A percentile compares a stretch with the other conserved stretches of the same genome.
These are phyloP conservation scores for Nomada fabriciana DNA, from an alignment of 2,888 invertebrate species.

Conservation along the genomic window DNA sequence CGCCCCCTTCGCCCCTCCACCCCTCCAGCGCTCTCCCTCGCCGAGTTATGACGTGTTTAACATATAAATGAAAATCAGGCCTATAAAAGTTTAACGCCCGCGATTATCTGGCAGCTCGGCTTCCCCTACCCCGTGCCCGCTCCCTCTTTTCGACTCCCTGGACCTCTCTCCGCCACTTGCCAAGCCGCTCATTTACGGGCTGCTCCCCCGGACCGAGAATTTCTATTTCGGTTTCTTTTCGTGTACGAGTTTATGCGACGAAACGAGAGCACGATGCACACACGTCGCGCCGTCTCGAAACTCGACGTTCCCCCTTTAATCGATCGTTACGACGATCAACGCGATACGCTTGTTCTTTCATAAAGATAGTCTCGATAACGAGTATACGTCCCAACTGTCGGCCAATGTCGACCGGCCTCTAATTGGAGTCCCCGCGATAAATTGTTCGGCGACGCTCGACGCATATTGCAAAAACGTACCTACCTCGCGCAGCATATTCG, in stretches of 20 bases:
- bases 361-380: neutral
- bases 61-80: slow-evolving; percentile 82
- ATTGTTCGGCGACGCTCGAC: neutral
- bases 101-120: slow-evolving; percentile 75
- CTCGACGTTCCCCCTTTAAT: slow-evolving; percentile 1
- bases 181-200: slow-evolving; percentile 69
- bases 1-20: slow-evolving; percentile 3
- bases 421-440: slow-evolving; percentile 1
- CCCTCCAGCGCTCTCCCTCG: slow-evolving; percentile 10
- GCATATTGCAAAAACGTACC: slow-evolving; percentile 58
- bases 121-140: slow-evolving; percentile 36
- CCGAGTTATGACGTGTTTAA: slow-evolving; percentile 79
- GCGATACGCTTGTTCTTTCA: neutral
- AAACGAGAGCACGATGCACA: slow-evolving; percentile 43
- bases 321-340: neutral
- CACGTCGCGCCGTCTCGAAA: neutral
- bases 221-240: slow-evolving; percentile 77
- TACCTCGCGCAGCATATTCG: slow-evolving; percentile 74
- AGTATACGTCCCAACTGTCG: neutral
- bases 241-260: slow-evolving; percentile 51
- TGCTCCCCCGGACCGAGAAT: slow-evolving; percentile 76
- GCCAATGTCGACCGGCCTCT: neutral
- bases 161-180: slow-evolving; percentile 24
- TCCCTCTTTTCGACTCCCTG: neutral
- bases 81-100: slow-evolving; percentile 81